A percentile compares a stretch with the other conserved stretches of the same genome.
phyloP scores from a whole-genome alignment of 2,113 vertebrate genomes.

The Pseudonaja textilis region DNA sequence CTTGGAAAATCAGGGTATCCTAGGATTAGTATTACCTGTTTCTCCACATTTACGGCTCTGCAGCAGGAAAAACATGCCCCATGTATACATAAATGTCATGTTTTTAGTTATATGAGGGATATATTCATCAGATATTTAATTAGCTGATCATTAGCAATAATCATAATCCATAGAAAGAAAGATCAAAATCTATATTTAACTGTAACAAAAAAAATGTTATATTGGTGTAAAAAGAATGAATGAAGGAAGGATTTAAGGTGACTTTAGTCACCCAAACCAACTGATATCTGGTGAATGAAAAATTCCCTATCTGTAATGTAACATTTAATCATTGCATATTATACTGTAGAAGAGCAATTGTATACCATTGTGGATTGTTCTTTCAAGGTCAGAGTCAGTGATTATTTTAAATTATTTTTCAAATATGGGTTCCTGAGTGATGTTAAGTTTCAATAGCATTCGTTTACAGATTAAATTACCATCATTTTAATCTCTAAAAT shows the following conservation, averaged over 20 bases:
- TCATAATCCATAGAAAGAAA: neutral
- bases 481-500: neutral
- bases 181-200: neutral
- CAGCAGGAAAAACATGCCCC: neutral
- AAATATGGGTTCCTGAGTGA: neutral
- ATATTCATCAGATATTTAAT: neutral
- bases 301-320: neutral
- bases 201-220: neutral
- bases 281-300: neutral
- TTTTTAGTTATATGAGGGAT: neutral
- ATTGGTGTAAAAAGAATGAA: neutral
- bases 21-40: neutral
- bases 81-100: neutral
- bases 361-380: neutral
- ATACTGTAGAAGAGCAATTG: neutral
- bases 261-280: neutral
- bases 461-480: neutral
- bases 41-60: neutral
- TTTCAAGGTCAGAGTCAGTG: neutral
- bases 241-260: neutral
- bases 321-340: neutral
- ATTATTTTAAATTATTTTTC: neutral
- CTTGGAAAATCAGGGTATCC: neutral
- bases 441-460: neutral
- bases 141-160: neutral